These are phyloP conservation scores for Lasiommata megera DNA, from an alignment of 2,888 invertebrate species.

Conservation along the genomic window DNA sequence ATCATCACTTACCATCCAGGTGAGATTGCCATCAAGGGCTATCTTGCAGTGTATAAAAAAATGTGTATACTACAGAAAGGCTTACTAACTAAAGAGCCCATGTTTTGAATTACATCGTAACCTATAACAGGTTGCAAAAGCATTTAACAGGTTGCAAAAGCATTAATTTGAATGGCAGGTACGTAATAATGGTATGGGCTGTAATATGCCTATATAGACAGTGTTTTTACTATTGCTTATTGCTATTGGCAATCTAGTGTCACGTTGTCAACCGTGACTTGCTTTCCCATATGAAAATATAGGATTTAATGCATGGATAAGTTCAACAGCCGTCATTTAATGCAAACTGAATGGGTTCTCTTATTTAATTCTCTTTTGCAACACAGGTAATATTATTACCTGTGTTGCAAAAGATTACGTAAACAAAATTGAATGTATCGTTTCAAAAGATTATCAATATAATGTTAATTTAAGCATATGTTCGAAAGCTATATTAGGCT, in stretches of 20 bases:
- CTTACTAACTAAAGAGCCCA: too few relatives aligned
- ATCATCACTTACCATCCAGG: too few relatives aligned
- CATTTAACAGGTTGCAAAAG: constrained; percentile 25
- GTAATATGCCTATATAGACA: neutral
- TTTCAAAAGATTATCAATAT: neutral
- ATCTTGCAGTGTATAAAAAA: too few relatives aligned
- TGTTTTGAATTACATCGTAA: constrained; percentile 25
- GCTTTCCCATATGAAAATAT: constrained; percentile 20
- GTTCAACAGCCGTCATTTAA: neutral
- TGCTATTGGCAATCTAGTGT: constrained; percentile 5
- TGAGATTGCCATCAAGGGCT: too few relatives aligned
- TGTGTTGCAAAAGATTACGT: neutral
- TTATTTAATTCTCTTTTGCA: neutral
- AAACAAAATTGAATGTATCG: neutral
- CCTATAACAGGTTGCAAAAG: constrained; percentile 24
- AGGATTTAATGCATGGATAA: constrained; percentile 11
- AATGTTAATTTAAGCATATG: too few relatives aligned
- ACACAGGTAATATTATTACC: too few relatives aligned
- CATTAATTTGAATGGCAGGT: constrained; percentile 25
- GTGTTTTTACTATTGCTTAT: constrained; percentile 12
- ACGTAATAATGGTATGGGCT: constrained; percentile 9
- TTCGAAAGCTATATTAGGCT: too few relatives aligned
- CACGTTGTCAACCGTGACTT: constrained; percentile 24
- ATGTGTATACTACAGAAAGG: too few relatives aligned
- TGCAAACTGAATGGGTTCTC: neutral